These are phyloP conservation scores for Ctenopoma kingsleyae DNA, from an alignment of 2,797 vertebrate species.

Conservation along the genomic window DNA sequence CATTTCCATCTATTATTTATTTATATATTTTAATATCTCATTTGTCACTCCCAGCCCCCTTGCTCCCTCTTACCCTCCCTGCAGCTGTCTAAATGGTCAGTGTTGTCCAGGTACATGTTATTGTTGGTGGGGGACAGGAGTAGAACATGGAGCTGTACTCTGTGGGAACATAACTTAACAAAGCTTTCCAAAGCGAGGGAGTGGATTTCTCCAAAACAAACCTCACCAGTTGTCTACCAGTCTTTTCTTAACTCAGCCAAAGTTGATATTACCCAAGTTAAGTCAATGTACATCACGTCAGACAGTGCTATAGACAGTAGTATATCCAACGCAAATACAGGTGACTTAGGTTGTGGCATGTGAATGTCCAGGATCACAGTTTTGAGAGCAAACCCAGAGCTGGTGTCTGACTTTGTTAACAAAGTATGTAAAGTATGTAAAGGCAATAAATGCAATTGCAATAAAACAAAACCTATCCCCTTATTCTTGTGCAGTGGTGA, in stretches of 20 bases:
- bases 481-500: slow-evolving; percentile 25
- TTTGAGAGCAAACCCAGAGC: slow-evolving; percentile 32
- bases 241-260: slow-evolving; percentile 72
- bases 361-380: neutral
- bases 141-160: slow-evolving; percentile 59
- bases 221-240: slow-evolving; percentile 60
- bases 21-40: slow-evolving; percentile 23
- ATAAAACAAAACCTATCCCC: slow-evolving; percentile 42
- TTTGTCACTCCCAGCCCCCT: slow-evolving; percentile 1
- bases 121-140: slow-evolving; percentile 75
- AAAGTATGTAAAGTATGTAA: slow-evolving; percentile 26
- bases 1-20: slow-evolving; percentile 7
- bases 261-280: slow-evolving; percentile 53
- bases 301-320: slow-evolving; percentile 29
- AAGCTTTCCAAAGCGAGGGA: slow-evolving; percentile 46
- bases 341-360: slow-evolving; percentile 46
- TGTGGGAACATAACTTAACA: slow-evolving; percentile 72
- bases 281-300: slow-evolving; percentile 28
- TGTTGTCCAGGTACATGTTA: slow-evolving; percentile 76
- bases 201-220: slow-evolving; percentile 67
- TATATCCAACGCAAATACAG: slow-evolving; percentile 64
- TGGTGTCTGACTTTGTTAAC: slow-evolving; percentile 54
- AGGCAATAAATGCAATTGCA: no score
- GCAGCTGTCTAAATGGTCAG: slow-evolving; percentile 77
- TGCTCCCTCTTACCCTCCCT: slow-evolving; percentile 36